Base-by-base conservation (phyloP, 2,888 invertebrate genomes). In the Orthosia gracilis region DNA sequence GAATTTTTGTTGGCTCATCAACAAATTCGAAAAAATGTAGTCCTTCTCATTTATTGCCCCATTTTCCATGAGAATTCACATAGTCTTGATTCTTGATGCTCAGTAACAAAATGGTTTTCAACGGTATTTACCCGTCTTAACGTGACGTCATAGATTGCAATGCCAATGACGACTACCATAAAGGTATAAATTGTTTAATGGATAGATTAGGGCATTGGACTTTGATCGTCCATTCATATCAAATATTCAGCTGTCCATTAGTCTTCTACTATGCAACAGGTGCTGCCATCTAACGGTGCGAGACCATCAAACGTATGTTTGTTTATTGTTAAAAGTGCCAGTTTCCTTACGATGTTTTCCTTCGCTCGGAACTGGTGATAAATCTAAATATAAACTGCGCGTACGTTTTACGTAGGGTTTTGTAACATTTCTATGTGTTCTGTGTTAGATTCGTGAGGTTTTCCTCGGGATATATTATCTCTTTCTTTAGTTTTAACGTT, bases 261-360 rank as follows among this genome's bases (percentile, higher is more conserved):
- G 55, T 15, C n/a, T 66, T 57, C 49, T 12, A 59, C 52, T 5
- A 47, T 26, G 12, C 47, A 49, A 63, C 79, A 66, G 71, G 74
- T 71, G 67, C 69, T 65, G 61, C 73, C 83, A 73, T 61, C 80
- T 82, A 73, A 55, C 70, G 61, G 45, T 59, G 23, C 40, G 17
- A 69, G 21, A 64, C 59, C 78, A 63, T 63, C 57, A 66, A 73
- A 63, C 31, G 40, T 23, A 12, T 79, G 69, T 80, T 85, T 80
- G 76, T 83, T 85, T 85, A 85, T 83, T 87, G 74, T 83, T 76
- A 83, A 80, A 80, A 87, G 78, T 85, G 74, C 80, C 76, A 80
- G 87, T 83, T 85, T 87, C 85, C 87, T 78, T 69, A 74, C 83
- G 85, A 85, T 83, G 85, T 85, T 85, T 87, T 76, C 83, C 78